phyloP scores from a whole-genome alignment of 2,113 vertebrate species.

The Emydocephalus ijimae region DNA sequence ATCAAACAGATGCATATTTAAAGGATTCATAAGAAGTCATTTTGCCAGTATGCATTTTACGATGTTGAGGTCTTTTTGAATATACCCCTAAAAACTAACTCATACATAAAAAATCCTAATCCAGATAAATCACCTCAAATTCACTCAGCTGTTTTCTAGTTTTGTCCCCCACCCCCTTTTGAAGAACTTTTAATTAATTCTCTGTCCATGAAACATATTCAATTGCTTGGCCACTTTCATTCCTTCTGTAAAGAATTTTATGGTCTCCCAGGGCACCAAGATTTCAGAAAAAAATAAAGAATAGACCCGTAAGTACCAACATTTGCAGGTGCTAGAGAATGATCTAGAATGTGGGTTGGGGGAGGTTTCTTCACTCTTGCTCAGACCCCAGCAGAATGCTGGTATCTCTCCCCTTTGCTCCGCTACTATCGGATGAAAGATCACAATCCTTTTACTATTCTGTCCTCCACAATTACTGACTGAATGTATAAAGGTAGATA shows the following conservation, averaged over 20 bases:
- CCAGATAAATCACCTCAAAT: background rate
- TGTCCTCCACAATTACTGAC: too few species aligned
- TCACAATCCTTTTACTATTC: too few species aligned
- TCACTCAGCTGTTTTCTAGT: background rate
- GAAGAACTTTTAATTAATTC: background rate
- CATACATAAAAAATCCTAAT: background rate
- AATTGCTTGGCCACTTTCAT: background rate
- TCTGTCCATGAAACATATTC: background rate
- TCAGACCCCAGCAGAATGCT: too few species aligned
- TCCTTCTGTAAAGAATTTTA: background rate
- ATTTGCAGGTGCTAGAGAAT: background rate
- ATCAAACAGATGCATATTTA: background rate
- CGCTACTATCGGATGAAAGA: too few species aligned
- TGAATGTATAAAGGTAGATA: too few species aligned
- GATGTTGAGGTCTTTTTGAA: background rate
- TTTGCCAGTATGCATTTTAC: background rate
- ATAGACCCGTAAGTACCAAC: background rate
- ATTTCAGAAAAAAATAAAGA: background rate
- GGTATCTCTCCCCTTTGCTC: too few species aligned
- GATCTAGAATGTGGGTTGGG: background rate
- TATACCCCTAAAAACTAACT: background rate
- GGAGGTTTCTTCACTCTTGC: too few species aligned
- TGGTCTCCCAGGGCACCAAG: background rate
- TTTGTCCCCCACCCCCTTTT: background rate
- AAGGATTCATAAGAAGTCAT: background rate